These are phyloP conservation scores for Orthosia gracilis DNA, from an alignment of 2,888 invertebrate genomes.

Conservation along the genomic window DNA sequence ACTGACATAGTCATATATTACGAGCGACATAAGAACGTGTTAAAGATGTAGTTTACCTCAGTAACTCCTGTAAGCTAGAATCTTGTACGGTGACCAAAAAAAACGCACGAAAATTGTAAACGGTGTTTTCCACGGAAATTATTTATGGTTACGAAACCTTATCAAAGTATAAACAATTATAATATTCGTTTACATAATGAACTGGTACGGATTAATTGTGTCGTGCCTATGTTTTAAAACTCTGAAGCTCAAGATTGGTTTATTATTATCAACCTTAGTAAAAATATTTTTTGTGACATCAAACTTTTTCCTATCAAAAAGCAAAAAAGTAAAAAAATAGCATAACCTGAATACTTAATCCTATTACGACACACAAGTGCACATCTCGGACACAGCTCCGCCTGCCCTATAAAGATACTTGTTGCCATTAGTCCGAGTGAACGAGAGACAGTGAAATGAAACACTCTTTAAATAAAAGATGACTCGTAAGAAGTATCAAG, in stretches of 20 bases:
- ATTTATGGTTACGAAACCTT: background rate
- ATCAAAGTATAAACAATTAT: background rate
- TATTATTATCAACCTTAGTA: background rate
- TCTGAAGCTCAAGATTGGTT: background rate
- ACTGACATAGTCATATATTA: slow-evolving; percentile 10
- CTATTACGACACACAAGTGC: slow-evolving; percentile 34
- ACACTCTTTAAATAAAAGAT: slow-evolving; percentile 82
- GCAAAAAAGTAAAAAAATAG: no score
- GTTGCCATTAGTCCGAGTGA: slow-evolving; percentile 57
- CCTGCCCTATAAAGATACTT: slow-evolving; percentile 45
- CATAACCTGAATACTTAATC: slow-evolving; percentile 20
- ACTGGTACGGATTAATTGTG: background rate
- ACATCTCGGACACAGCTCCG: slow-evolving; percentile 17
- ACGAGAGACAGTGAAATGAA: slow-evolving; percentile 73
- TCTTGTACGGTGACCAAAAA: slow-evolving; percentile 20
- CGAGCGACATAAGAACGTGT: slow-evolving; percentile 37
- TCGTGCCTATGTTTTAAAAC: background rate
- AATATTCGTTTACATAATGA: background rate
- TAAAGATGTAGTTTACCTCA: slow-evolving; percentile 28
- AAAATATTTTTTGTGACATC: background rate
- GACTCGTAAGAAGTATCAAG: slow-evolving; percentile 70
- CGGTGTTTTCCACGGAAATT: background rate
- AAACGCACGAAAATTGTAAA: slow-evolving; percentile 17
- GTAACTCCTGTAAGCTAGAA: slow-evolving; percentile 26
- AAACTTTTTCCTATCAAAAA: background rate